Conservation (phyloP, 2,888 invertebrate genomes). For the Ethmia dodecea region DNA sequence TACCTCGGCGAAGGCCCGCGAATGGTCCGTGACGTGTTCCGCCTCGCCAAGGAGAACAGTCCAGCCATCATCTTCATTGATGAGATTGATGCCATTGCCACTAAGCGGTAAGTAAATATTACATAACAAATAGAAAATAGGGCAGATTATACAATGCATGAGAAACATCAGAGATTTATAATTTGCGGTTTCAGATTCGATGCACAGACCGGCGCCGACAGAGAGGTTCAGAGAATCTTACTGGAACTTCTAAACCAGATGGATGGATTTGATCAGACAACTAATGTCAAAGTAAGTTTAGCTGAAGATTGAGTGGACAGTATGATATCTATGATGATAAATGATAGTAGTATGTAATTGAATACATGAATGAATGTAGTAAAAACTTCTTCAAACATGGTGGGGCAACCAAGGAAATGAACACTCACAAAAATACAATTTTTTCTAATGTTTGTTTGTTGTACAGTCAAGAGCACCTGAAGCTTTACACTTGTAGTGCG, state of each 20-base stretch:
- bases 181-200: slow-evolving; percentile 89
- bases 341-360: too few species aligned
- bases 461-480: too few species aligned
- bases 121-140: neutral
- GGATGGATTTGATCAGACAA: slow-evolving; percentile 99
- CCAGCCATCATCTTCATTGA: slow-evolving; percentile 99
- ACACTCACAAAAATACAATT: too few species aligned
- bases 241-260: slow-evolving; percentile 98
- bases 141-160: too few species aligned
- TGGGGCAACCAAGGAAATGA: too few species aligned
- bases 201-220: slow-evolving; percentile 98
- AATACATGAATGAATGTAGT: too few species aligned
- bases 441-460: too few species aligned
- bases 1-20: slow-evolving; percentile 99
- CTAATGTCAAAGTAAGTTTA: slow-evolving; percentile 96
- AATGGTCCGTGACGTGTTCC: slow-evolving; percentile 99
- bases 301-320: too few species aligned
- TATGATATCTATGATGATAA: too few species aligned
- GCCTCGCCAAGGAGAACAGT: slow-evolving; percentile 98
- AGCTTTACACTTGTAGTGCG: too few species aligned
- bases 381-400: too few species aligned
- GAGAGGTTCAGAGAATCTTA: slow-evolving; percentile 98
- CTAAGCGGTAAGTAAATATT: slow-evolving; percentile 82
- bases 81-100: slow-evolving; percentile 99
- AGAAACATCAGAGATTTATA: too few species aligned